Evolutionary conservation across 2,888 invertebrate genomes (phyloP).

Genomic region (Caenorhabditis drosophilae): DNA sequence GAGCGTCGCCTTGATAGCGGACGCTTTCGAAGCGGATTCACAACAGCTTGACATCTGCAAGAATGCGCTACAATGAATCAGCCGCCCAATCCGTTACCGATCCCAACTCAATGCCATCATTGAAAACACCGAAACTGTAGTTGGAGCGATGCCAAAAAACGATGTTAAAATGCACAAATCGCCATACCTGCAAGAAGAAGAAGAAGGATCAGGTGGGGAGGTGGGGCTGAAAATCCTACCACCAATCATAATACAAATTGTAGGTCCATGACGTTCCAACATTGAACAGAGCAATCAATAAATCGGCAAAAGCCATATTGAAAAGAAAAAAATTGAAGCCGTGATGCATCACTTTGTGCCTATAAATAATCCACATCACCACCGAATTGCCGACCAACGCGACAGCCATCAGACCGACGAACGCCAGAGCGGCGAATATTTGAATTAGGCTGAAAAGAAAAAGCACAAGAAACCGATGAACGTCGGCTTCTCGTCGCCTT

Average conservation of each 20-base stretch:
- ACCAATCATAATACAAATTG: conserved; percentile 61
- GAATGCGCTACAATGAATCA: not conserved
- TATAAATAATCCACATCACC: conserved; percentile 63
- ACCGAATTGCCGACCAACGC: conserved; percentile 59
- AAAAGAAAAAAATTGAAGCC: conserved; percentile 64
- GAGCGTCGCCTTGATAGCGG: conserved; percentile 49
- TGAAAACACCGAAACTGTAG: conserved; percentile 58
- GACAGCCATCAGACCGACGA: conserved; percentile 49
- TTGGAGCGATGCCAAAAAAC: conserved; percentile 63
- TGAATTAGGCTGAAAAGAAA: conserved; percentile 42
- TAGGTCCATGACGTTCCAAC: conserved; percentile 63
- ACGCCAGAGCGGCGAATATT: conserved; percentile 51
- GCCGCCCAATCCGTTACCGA: conserved; percentile 17
- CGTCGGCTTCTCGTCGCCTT: conserved; percentile 5
- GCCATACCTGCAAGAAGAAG: conserved; percentile 42
- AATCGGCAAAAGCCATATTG: conserved; percentile 64
- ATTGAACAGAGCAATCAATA: conserved; percentile 61
- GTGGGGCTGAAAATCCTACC: conserved; percentile 33
- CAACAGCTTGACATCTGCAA: conserved; percentile 55
- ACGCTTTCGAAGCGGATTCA: conserved; percentile 55
- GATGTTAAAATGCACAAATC: conserved; percentile 56
- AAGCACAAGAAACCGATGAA: not conserved
- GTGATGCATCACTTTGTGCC: conserved; percentile 61
- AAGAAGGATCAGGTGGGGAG: no score
- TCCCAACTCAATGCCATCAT: conserved; percentile 64